Evolutionary conservation across 2,797 vertebrate species (phyloP).

Genomic region (Smutsia gigantea): DNA sequence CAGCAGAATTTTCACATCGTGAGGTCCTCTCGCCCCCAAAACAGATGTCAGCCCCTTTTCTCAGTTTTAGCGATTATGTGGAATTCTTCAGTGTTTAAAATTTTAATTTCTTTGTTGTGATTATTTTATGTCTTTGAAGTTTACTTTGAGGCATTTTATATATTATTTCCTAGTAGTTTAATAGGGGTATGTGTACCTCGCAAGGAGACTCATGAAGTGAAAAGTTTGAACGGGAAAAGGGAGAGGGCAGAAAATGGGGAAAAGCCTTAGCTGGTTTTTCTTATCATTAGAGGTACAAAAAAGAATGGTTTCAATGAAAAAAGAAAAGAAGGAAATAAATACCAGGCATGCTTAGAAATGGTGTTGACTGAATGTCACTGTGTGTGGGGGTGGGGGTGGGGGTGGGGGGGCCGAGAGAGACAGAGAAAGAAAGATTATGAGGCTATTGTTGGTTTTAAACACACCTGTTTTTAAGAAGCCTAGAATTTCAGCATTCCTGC

Average conservation of each 20-base stretch:
- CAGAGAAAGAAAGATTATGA: neutral
- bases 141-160: slow-evolving; percentile 80
- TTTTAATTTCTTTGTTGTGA: slow-evolving; percentile 82
- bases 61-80: slow-evolving; percentile 66
- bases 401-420: neutral
- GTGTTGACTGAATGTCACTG: neutral
- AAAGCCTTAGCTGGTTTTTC: neutral
- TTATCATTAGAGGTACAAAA: slow-evolving; percentile 64
- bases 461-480: neutral
- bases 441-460: neutral
- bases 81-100: slow-evolving; percentile 82
- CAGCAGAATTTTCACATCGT: slow-evolving; percentile 57
- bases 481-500: neutral
- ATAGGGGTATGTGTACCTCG: slow-evolving; percentile 68
- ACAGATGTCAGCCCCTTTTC: neutral
- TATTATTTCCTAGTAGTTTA: slow-evolving; percentile 80
- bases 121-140: slow-evolving; percentile 82
- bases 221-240: slow-evolving; percentile 77
- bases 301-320: slow-evolving; percentile 61
- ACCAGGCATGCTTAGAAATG: neutral
- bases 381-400: neutral
- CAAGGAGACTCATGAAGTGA: slow-evolving; percentile 71
- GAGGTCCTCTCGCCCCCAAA: neutral
- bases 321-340: slow-evolving; percentile 60
- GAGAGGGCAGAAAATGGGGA: slow-evolving; percentile 60